Evolutionary conservation across 2,797 vertebrate genomes (phyloP), one percentile per base, ranked within the genome.

Genomic region (Eupleurogrammus muticus): DNA sequence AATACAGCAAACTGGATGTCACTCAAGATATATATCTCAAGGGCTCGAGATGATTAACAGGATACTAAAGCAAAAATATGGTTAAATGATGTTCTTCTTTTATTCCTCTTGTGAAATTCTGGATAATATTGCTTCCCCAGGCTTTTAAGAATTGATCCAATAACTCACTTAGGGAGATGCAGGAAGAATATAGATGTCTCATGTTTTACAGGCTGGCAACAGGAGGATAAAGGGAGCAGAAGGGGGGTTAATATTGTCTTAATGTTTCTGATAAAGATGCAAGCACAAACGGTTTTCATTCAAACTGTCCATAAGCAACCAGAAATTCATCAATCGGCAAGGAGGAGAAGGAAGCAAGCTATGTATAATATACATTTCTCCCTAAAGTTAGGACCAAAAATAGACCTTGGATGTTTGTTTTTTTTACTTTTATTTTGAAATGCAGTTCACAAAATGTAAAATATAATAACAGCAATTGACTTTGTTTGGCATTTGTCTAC

Each of bases 1-100:
- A 54, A 35, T 14, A 68, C 14, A 72, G 59, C 59, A 47, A 40
- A 64, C 67, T 64, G 64, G 17, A 67, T 44, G 40, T 44, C 40
- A 16, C 12, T 19, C 19, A 4, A 55, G 36, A 54, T 21, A n/a
- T 21, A n/a, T 17, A 57, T 28, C 12, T 12, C 40, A n/a, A 16
- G 40, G 16, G 40, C 40, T n/a, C 17, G 5, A 44, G 40, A 44
- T 44, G 16, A 44, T 44, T 44, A 44, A 17, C 40, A 17, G 40
- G 40, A 44, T 17, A 7, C 5, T 5, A 44, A 44, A 44, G 16
- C 16, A 42, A 2, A 42, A 42, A 42, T 16, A 17, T 0, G 14
- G 40, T 2, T 42, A 42, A 42, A 5, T 16, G 7, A 3, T 16
- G 7, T 44, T 42, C 38, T 14, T 5, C 16, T 42, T 42, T 42